phyloP scores from a whole-genome alignment of 2,888 invertebrate species.

The Trissoscelio sp. region DNA sequence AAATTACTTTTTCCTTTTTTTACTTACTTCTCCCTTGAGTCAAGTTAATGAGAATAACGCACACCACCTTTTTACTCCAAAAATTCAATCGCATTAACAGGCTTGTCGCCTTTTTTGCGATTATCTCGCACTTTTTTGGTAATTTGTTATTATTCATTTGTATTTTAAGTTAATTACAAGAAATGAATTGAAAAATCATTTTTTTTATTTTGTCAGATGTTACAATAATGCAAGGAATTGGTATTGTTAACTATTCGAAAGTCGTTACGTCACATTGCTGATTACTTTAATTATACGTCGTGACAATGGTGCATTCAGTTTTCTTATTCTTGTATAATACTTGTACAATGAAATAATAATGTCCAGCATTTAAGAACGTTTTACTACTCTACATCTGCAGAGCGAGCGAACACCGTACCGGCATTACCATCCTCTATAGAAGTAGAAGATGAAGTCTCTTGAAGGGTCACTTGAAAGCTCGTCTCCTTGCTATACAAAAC shows the following conservation, averaged over 20 bases:
- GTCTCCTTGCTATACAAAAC: slow-evolving; percentile 62
- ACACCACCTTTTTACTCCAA: not conserved
- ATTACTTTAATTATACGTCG: slow-evolving; percentile 42
- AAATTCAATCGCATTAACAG: slow-evolving; percentile 15
- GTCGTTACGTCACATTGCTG: slow-evolving; percentile 11
- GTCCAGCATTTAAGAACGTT: slow-evolving; percentile 55
- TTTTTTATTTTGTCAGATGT: slow-evolving; percentile 19
- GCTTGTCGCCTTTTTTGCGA: too few relatives aligned
- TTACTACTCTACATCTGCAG: slow-evolving; percentile 46
- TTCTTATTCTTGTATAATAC: slow-evolving; percentile 47
- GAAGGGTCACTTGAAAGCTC: slow-evolving; percentile 66
- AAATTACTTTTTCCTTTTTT: slow-evolving; percentile 22
- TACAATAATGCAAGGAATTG: slow-evolving; percentile 23
- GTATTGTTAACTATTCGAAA: slow-evolving; percentile 22
- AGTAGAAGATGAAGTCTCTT: slow-evolving; percentile 49
- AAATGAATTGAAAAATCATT: too few relatives aligned
- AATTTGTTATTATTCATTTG: too few relatives aligned
- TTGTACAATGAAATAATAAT: slow-evolving; percentile 55
- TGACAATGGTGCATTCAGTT: slow-evolving; percentile 34
- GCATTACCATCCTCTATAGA: slow-evolving; percentile 38
- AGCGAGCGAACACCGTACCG: slow-evolving; percentile 34
- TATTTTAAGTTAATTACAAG: too few relatives aligned
- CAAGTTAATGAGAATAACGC: slow-evolving; percentile 11
- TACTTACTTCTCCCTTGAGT: not conserved
- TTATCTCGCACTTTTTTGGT: too few relatives aligned